phyloP scores from a whole-genome alignment of 2,888 invertebrate genomes.

The Myathropa florea region DNA sequence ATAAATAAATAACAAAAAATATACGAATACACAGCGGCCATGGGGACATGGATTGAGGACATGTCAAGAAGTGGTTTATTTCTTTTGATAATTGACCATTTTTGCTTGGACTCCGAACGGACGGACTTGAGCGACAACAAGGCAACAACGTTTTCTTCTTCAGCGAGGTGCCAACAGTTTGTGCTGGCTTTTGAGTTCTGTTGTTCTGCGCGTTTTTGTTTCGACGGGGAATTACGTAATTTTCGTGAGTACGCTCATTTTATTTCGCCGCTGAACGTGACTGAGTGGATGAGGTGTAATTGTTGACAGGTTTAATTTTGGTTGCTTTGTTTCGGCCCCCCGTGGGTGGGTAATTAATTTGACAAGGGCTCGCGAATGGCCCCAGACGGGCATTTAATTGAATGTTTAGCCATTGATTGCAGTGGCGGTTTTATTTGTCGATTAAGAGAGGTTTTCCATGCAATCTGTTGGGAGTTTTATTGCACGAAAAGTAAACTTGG shows the following conservation, averaged over 20 bases:
- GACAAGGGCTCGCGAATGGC: background rate
- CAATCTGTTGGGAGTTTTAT: background rate
- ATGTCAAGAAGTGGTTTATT: conserved; percentile 69
- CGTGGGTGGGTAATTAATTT: conserved; percentile 12
- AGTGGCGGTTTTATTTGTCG: background rate
- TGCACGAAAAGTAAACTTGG: background rate
- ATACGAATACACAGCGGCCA: background rate
- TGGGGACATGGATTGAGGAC: conserved; percentile 59
- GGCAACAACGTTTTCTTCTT: conserved; percentile 1
- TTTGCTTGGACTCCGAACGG: conserved; percentile 15
- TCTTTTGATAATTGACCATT: conserved; percentile 65
- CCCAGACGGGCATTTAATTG: background rate
- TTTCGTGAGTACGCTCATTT: conserved; percentile 41
- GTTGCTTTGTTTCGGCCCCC: conserved; percentile 2
- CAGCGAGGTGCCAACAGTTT: conserved; percentile 30
- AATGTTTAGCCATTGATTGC: background rate
- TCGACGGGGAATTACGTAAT: conserved; percentile 38
- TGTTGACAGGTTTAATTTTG: conserved; percentile 47
- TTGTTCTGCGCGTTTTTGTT: conserved; percentile 8
- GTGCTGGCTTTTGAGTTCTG: background rate
- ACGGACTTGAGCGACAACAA: background rate
- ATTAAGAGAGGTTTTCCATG: background rate
- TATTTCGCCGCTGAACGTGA: conserved; percentile 47
- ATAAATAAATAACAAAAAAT: conserved; percentile 39
- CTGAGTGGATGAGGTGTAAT: conserved; percentile 37